These are phyloP conservation scores for Parazoanthus swiftii DNA, from an alignment of 92 coral and sea anemone species.

Conservation along the genomic window DNA sequence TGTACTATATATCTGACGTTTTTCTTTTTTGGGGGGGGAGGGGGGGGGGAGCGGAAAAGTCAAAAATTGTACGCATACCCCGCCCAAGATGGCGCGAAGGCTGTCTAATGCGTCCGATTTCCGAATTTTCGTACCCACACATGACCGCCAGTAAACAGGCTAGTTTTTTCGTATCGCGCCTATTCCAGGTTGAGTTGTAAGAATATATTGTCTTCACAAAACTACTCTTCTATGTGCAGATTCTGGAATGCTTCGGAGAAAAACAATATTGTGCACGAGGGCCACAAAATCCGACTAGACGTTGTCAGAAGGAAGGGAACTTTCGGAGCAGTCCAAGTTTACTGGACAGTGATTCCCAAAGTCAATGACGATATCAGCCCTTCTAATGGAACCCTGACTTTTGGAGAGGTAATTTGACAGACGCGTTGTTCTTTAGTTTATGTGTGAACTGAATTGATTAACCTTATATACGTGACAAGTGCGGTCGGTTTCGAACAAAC, in stretches of 20 bases:
- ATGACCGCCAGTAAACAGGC: background rate
- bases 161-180: background rate
- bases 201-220: background rate
- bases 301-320: conserved; percentile 76
- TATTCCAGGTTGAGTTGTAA: background rate
- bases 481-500: background rate
- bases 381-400: conserved; percentile 80
- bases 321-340: conserved; percentile 65
- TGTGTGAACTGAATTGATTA: no score
- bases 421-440: background rate
- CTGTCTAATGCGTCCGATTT: background rate
- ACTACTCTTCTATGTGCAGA: conserved; percentile 41
- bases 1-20: no score
- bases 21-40: no score
- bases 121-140: background rate
- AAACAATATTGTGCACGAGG: conserved; percentile 69
- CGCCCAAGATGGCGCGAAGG: no score
- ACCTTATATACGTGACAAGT: background rate
- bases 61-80: no score
- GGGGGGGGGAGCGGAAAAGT: no score
- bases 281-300: conserved; percentile 65
- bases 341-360: conserved; percentile 66
- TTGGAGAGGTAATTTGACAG: conserved; percentile 59
- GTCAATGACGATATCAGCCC: conserved; percentile 74
- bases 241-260: conserved; percentile 52